Conservation (phyloP, 2,888 invertebrate genomes). For the Euzophera pinguis region DNA sequence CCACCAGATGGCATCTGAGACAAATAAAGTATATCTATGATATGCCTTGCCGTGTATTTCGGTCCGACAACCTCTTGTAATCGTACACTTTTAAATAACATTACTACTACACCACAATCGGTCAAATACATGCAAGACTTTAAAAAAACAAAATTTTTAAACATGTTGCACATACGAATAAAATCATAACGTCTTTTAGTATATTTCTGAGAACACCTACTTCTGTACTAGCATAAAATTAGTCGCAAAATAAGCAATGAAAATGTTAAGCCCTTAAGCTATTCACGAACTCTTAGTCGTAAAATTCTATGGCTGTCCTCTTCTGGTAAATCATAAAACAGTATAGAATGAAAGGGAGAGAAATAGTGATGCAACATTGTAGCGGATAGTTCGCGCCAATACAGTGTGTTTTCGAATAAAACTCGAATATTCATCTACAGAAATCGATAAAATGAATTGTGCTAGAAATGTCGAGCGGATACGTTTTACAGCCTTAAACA, state of each 20-base stretch:
- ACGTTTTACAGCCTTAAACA: not conserved
- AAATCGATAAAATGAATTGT: constrained; percentile 18
- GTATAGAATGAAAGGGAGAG: constrained; percentile 37
- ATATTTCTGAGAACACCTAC: constrained; percentile 48
- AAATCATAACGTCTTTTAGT: constrained; percentile 4
- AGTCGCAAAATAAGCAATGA: constrained; percentile 74
- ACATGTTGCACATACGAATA: not conserved
- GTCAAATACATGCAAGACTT: too few relatives aligned
- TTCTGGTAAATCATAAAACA: constrained; percentile 26
- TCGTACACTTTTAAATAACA: too few relatives aligned
- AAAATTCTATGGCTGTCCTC: constrained; percentile 47
- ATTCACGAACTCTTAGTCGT: constrained; percentile 62
- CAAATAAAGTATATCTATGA: too few relatives aligned
- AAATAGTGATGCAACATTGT: constrained; percentile 52
- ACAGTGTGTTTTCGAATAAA: constrained; percentile 41
- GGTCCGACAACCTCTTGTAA: too few relatives aligned
- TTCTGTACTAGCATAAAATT: constrained; percentile 62
- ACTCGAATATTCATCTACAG: constrained; percentile 10
- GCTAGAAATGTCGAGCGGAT: not conserved
- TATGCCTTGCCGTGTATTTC: too few relatives aligned
- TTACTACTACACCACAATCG: too few relatives aligned
- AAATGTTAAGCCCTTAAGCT: constrained; percentile 57
- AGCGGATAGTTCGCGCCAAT: constrained; percentile 39
- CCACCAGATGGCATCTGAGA: too few relatives aligned
- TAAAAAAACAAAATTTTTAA: too few relatives aligned